Percentiles rank a stretch among this genome's conserved stretches.
Evolutionary conservation across 2,113 vertebrate species (phyloP).

Genomic region (Heterochromis multidens): DNA sequence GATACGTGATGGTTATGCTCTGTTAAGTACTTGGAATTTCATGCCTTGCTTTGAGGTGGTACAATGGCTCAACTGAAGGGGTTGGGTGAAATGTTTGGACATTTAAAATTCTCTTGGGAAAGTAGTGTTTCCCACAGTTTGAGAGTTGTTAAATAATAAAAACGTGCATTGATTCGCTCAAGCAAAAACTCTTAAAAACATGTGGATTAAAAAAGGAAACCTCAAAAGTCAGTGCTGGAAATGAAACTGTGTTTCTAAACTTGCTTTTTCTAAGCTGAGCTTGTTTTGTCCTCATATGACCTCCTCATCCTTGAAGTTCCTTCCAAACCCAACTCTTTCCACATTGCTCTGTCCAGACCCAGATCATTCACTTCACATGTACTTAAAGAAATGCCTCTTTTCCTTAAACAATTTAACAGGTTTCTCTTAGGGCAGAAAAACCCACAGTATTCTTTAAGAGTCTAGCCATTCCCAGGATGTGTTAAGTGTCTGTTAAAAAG

Average conservation of each 20-base stretch:
- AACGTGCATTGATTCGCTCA: background rate
- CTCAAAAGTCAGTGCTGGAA: background rate
- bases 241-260: conserved; percentile 8
- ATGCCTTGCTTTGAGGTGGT: conserved; percentile 17
- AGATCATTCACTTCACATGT: conserved; percentile 11
- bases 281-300: conserved; percentile 27
- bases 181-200: background rate
- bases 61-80: background rate
- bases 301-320: conserved; percentile 10
- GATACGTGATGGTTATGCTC: conserved; percentile 21
- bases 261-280: conserved; percentile 5
- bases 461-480: background rate
- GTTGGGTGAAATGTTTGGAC: background rate
- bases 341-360: background rate
- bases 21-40: conserved; percentile 39
- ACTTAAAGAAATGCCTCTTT: conserved; percentile 18
- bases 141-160: background rate
- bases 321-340: conserved; percentile 42
- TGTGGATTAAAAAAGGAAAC: background rate
- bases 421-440: background rate
- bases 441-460: background rate
- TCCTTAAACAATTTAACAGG: conserved; percentile 31
- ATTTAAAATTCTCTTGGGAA: conserved; percentile 32
- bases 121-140: conserved; percentile 13
- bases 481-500: conserved; percentile 5